A percentile compares a stretch with the other conserved stretches of the same genome.
Evolutionary conservation across 2,888 invertebrate species (phyloP).

Genomic region (Allygus modestus): DNA sequence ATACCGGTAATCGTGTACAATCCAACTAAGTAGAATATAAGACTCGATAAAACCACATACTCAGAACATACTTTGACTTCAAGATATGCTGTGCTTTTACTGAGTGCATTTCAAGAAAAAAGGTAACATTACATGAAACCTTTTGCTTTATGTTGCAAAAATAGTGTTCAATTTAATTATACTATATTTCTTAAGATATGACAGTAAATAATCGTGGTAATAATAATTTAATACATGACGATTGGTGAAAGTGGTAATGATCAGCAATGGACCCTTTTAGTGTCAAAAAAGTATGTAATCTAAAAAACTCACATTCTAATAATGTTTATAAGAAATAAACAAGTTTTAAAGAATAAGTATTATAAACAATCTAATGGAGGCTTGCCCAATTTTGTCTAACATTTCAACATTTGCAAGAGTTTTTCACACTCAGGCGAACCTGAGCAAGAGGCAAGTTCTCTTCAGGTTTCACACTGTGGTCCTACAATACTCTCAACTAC

Average conservation of each 20-base stretch:
- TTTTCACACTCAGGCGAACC: too few relatives aligned
- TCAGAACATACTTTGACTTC: not conserved
- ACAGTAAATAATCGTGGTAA: not conserved
- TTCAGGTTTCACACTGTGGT: too few relatives aligned
- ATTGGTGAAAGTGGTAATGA: not conserved
- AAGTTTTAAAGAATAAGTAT: too few relatives aligned
- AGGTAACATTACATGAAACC: not conserved
- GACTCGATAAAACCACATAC: not conserved
- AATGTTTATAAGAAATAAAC: too few relatives aligned
- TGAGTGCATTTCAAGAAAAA: not conserved
- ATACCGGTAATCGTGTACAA: too few relatives aligned
- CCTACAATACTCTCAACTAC: too few relatives aligned
- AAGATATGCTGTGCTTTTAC: conserved; percentile 21
- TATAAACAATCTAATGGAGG: too few relatives aligned
- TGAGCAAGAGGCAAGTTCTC: too few relatives aligned
- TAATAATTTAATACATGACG: not conserved
- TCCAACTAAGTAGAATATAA: not conserved
- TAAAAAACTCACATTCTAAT: not conserved
- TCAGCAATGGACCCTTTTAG: conserved; percentile 12
- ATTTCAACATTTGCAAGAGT: too few relatives aligned
- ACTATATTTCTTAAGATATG: not conserved
- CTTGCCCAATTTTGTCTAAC: too few relatives aligned
- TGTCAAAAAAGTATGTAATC: not conserved
- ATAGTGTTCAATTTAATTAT: too few relatives aligned
- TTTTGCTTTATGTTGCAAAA: too few relatives aligned